Evolutionary conservation across 2,797 vertebrate genomes (phyloP).

Genomic region (Hyperoplus immaculatus): DNA sequence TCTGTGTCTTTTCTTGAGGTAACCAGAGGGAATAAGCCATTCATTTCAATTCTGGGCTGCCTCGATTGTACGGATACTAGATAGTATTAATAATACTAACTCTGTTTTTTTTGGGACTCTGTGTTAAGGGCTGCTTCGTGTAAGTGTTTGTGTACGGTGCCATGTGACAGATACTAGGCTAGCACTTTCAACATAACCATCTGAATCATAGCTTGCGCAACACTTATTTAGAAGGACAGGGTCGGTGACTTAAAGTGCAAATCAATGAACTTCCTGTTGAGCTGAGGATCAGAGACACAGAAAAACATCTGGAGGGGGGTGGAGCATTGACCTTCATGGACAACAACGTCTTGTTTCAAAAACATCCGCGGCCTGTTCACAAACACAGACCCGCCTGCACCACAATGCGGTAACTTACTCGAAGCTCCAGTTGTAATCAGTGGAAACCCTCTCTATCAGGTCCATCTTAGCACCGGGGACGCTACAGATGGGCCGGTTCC

Average conservation of each 20-base stretch:
- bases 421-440: conserved; percentile 97
- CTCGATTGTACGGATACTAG: background rate
- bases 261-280: conserved; percentile 16
- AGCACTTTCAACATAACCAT: conserved; percentile 28
- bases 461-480: conserved; percentile 95
- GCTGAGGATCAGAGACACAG: background rate
- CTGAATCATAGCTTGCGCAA: conserved; percentile 41
- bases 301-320: background rate
- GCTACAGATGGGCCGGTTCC: conserved; percentile 96
- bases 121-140: background rate
- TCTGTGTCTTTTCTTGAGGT: background rate
- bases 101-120: background rate
- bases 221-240: conserved; percentile 25
- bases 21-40: background rate
- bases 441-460: conserved; percentile 90
- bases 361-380: background rate
- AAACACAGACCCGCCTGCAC: background rate
- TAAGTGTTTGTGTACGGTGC: background rate
- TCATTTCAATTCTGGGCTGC: background rate
- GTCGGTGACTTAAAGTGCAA: conserved; percentile 29
- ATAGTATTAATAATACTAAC: background rate
- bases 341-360: conserved; percentile 9
- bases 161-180: conserved; percentile 45
- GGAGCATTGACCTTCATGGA: background rate
- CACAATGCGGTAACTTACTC: conserved; percentile 84